Conservation (phyloP, 1,140 invertebrate genomes). For the Zaprionus davidi region DNA sequence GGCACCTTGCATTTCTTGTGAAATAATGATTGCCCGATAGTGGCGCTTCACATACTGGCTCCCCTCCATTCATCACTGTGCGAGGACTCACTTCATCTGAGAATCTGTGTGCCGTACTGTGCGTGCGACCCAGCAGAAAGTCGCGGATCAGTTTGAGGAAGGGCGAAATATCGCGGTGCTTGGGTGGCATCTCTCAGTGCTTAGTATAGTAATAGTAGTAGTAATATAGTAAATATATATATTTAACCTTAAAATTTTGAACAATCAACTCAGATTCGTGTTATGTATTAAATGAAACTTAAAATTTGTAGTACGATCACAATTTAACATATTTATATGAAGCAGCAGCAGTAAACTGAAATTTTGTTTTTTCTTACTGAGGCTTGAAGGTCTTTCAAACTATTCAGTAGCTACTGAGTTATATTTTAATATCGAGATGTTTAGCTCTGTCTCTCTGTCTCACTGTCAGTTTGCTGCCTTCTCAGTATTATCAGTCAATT, state of each 20-base stretch:
- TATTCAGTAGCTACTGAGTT: neutral
- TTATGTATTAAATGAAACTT: neutral
- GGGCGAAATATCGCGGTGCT: conserved; percentile 58
- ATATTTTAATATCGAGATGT: neutral
- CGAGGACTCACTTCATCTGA: conserved; percentile 40
- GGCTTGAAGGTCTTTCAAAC: neutral
- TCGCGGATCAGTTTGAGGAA: conserved; percentile 56
- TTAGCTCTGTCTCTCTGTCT: neutral
- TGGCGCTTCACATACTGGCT: neutral
- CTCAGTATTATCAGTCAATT: conserved; percentile 47
- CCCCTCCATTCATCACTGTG: neutral
- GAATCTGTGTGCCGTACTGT: conserved; percentile 43
- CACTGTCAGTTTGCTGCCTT: neutral
- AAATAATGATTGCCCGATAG: conserved; percentile 47
- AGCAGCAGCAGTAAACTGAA: neutral
- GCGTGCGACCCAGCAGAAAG: conserved; percentile 58
- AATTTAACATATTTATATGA: neutral
- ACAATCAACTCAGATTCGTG: neutral
- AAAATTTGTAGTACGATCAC: neutral
- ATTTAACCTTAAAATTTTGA: neutral
- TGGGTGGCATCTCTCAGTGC: conserved; percentile 30
- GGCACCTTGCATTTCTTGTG: conserved; percentile 38
- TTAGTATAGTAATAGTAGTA: neutral
- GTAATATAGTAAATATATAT: too few species aligned
- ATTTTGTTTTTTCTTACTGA: neutral